Percentiles rank a stretch among this genome's conserved stretches.
Conservation (phyloP, 2,888 invertebrate species). For the Cosmia pyralina region DNA sequence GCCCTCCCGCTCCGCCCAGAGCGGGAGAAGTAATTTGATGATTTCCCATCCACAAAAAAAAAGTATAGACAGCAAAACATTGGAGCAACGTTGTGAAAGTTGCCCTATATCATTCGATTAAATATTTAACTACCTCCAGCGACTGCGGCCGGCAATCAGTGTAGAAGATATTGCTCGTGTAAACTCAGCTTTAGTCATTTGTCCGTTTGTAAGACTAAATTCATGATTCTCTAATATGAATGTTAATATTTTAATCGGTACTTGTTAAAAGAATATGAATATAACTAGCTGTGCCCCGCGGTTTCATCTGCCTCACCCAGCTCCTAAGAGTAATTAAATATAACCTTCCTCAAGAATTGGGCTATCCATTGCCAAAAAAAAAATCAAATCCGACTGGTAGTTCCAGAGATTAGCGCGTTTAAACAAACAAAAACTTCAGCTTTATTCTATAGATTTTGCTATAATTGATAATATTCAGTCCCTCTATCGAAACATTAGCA, state of each 20-base stretch:
- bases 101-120: background rate
- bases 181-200: background rate
- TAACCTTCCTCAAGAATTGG: background rate
- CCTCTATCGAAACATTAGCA: slow-evolving; percentile 1
- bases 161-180: background rate
- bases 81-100: background rate
- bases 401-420: too few species aligned
- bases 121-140: background rate
- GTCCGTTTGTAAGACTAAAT: background rate
- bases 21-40: too few species aligned
- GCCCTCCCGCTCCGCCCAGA: too few species aligned
- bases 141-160: background rate
- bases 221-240: background rate
- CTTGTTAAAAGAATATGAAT: background rate
- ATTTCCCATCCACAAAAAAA: too few species aligned
- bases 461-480: background rate
- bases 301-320: background rate
- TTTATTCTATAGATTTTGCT: background rate
- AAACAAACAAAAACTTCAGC: background rate
- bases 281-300: background rate
- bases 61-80: too few species aligned
- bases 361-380: background rate
- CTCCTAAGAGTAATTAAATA: background rate
- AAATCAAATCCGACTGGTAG: background rate
- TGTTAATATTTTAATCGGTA: background rate